These are phyloP conservation scores for Melanotaenia pygmaea DNA, from an alignment of 2,797 vertebrate genomes.

Conservation along the genomic window DNA sequence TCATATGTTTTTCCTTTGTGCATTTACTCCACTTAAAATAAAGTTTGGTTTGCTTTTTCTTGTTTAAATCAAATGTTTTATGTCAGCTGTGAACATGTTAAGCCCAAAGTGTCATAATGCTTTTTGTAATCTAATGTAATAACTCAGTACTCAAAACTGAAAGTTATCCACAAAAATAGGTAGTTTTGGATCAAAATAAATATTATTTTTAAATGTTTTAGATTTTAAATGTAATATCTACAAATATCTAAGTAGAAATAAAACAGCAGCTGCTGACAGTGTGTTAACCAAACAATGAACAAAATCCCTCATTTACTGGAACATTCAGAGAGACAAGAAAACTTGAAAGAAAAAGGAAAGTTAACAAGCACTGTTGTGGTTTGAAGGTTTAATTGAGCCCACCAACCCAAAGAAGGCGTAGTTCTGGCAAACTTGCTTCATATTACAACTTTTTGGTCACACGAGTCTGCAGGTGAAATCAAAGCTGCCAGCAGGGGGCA, in stretches of 20 bases:
- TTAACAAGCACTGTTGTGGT: neutral
- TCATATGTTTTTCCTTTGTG: neutral
- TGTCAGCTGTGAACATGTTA: neutral
- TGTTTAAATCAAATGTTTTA: neutral
- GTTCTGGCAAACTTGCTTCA: neutral
- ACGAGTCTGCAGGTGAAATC: neutral
- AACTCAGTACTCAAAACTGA: neutral
- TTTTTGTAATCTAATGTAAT: neutral
- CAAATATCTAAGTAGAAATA: neutral
- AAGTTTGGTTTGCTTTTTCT: neutral
- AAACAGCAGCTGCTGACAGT: neutral
- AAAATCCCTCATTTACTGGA: neutral
- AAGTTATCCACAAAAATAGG: too few species aligned
- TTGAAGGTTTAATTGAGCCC: too few species aligned
- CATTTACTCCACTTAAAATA: neutral
- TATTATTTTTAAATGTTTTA: neutral
- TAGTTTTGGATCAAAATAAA: neutral
- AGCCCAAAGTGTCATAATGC: too few species aligned
- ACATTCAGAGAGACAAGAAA: neutral
- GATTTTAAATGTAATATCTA: neutral
- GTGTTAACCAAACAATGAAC: too few species aligned
- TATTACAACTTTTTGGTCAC: neutral
- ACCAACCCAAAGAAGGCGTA: too few species aligned
- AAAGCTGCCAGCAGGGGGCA: constrained; percentile 61
- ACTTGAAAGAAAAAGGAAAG: neutral